Evolutionary conservation across 2,888 invertebrate genomes (phyloP).

Genomic region (Argyra leucocephala): DNA sequence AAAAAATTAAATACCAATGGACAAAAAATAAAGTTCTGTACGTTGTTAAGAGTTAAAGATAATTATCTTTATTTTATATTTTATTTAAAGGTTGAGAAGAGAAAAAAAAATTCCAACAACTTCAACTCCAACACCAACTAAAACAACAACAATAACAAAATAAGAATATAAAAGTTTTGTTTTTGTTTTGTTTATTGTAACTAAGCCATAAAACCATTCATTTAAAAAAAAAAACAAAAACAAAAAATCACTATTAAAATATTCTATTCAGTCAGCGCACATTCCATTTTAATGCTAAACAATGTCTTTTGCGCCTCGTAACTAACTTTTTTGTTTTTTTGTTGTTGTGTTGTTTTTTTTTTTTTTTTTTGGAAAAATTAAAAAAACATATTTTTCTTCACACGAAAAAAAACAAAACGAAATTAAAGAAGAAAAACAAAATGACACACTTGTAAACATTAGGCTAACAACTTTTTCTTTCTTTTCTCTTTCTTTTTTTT

Average conservation of each 20-base stretch:
- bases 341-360: too few species aligned
- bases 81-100: too few species aligned
- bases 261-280: neutral
- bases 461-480: neutral
- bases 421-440: neutral
- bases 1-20: neutral
- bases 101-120: too few species aligned
- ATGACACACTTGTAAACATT: neutral
- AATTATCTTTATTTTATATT: neutral
- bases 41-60: neutral
- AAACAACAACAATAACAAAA: neutral
- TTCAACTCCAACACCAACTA: neutral
- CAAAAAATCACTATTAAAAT: neutral
- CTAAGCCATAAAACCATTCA: too few species aligned
- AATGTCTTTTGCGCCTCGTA: conserved; percentile 6
- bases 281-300: neutral
- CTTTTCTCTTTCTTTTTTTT: neutral
- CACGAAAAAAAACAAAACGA: neutral
- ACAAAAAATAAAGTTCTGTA: neutral
- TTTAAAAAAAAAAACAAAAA: too few species aligned
- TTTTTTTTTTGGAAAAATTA: neutral
- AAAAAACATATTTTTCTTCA: conserved; percentile 2
- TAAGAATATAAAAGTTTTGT: neutral
- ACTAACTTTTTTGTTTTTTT: neutral
- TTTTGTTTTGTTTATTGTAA: too few species aligned